A percentile compares a stretch with the other conserved stretches of the same genome.
phyloP scores from a whole-genome alignment of 2,888 invertebrate species.

The Ceraclea dissimilis region DNA sequence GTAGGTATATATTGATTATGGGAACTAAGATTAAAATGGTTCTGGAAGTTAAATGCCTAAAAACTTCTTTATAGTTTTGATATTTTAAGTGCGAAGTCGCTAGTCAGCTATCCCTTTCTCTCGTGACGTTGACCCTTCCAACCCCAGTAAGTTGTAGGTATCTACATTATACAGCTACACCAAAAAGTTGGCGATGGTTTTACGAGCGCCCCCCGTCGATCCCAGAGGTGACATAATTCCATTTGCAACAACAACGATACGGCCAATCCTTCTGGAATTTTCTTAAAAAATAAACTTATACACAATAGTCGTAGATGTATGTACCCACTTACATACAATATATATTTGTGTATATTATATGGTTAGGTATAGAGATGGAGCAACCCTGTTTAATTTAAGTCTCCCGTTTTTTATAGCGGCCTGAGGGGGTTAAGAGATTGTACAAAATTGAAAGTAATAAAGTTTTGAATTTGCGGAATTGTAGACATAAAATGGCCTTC shows the following conservation, averaged over 20 bases:
- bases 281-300: constrained; percentile 3
- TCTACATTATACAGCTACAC: too few relatives aligned
- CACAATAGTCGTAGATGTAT: neutral
- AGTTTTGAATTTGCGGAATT: constrained; percentile 5
- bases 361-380: too few relatives aligned
- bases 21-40: too few relatives aligned
- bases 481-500: neutral
- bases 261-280: constrained; percentile 3
- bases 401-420: constrained; percentile 12
- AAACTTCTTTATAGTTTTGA: too few relatives aligned
- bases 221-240: constrained; percentile 25
- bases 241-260: constrained; percentile 14
- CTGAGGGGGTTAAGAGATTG: constrained; percentile 13
- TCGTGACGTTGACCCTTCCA: too few relatives aligned
- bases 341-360: too few relatives aligned
- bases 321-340: neutral
- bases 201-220: constrained; percentile 21
- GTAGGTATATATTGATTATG: too few relatives aligned
- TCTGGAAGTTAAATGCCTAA: too few relatives aligned
- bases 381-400: constrained; percentile 9
- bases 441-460: constrained; percentile 8
- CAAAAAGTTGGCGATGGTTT: constrained; percentile 9
- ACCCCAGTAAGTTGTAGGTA: too few relatives aligned
- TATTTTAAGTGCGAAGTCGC: too few relatives aligned
- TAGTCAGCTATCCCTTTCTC: too few relatives aligned